Evolutionary conservation across 2,113 vertebrate species (phyloP).

Genomic region (Eretmodus cyanostictus): DNA sequence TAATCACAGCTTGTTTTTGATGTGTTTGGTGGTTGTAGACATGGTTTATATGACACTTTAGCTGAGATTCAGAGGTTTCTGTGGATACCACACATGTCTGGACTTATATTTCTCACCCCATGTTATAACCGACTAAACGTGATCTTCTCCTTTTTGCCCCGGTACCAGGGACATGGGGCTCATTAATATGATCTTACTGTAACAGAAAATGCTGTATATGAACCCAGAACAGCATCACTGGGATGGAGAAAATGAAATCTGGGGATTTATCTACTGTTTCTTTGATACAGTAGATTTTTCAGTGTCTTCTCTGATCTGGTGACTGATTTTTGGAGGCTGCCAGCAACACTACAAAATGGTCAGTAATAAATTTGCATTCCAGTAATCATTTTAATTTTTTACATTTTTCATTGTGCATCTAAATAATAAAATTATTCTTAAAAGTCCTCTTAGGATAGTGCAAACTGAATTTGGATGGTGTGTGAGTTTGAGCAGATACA

Average conservation of each 20-base stretch:
- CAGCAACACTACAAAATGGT: neutral
- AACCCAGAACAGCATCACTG: neutral
- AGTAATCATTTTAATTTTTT: neutral
- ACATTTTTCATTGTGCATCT: neutral
- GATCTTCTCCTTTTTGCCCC: neutral
- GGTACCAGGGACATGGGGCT: fast-evolving
- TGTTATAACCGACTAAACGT: fast-evolving
- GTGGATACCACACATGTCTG: no score
- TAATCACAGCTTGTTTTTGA: fast-evolving
- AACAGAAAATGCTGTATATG: fast-evolving
- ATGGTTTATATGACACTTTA: no score
- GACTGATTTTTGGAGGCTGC: neutral
- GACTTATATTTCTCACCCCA: fast-evolving
- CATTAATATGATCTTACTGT: neutral
- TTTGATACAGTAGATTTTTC: neutral
- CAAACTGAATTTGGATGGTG: neutral
- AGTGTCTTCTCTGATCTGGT: neutral
- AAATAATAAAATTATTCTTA: neutral
- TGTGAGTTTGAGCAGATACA: neutral
- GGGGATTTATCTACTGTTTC: neutral
- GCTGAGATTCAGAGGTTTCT: no score
- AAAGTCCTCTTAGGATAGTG: neutral
- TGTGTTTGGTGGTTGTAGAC: no score
- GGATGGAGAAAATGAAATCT: neutral
- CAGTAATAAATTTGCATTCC: neutral